phyloP scores from a whole-genome alignment of 2,113 vertebrate species.

The Syngnathoides biaculeatus region DNA sequence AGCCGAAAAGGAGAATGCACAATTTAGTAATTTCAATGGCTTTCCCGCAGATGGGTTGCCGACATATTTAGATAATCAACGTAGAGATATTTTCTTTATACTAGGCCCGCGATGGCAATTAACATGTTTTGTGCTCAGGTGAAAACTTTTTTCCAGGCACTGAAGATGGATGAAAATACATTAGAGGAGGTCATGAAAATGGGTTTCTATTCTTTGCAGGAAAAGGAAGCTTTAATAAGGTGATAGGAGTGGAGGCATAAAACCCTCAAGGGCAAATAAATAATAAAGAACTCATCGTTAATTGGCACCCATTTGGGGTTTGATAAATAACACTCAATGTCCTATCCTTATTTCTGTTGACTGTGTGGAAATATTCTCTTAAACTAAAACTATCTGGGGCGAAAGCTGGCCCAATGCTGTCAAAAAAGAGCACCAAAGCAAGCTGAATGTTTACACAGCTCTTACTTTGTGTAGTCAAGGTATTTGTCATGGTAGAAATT shows the following conservation, averaged over 20 bases:
- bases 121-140: conserved; percentile 77
- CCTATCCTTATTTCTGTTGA: conserved; percentile 58
- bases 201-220: conserved; percentile 70
- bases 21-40: conserved; percentile 76
- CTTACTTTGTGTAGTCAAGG: conserved; percentile 38
- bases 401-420: conserved; percentile 52
- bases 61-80: conserved; percentile 80
- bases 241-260: conserved; percentile 74
- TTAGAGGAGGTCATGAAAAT: conserved; percentile 75
- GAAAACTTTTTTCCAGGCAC: conserved; percentile 76
- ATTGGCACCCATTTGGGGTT: conserved; percentile 70
- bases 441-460: conserved; percentile 55
- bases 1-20: conserved; percentile 72
- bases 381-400: conserved; percentile 54
- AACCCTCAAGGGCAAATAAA: conserved; percentile 74
- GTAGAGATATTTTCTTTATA: conserved; percentile 78
- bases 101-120: conserved; percentile 72
- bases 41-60: conserved; percentile 75
- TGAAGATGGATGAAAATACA: conserved; percentile 74
- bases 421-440: conserved; percentile 58
- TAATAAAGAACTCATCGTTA: conserved; percentile 73
- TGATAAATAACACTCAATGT: conserved; percentile 65
- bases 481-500: conserved; percentile 40
- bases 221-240: conserved; percentile 78
- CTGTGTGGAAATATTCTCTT: conserved; percentile 64